Evolutionary conservation across 37 sponge, comb jelly and placozoan species (phyloP).

Genomic region (Aphrocallistes beatrix): DNA sequence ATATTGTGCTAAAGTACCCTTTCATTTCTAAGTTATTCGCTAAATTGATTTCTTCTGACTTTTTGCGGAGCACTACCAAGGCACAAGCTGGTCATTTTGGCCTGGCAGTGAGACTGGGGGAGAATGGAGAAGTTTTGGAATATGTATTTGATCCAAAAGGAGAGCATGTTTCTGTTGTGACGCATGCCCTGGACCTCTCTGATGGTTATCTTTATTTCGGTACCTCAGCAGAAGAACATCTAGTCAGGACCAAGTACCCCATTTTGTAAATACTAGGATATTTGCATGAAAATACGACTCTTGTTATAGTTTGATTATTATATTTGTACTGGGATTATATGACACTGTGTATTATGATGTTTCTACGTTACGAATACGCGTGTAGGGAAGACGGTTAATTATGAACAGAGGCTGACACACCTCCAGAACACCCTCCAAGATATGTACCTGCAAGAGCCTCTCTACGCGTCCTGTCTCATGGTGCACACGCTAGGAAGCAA

Average conservation of each 20-base stretch:
- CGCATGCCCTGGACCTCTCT: not conserved
- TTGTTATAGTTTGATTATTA: not conserved
- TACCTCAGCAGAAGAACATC: not conserved
- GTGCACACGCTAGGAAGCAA: not conserved
- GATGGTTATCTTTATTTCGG: not conserved
- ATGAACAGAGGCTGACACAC: not conserved
- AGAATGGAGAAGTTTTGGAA: not conserved
- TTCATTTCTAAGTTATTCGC: not conserved
- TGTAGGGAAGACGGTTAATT: not conserved
- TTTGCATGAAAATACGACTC: not conserved
- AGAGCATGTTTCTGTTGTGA: not conserved
- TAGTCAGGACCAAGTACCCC: not conserved
- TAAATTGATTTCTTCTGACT: not conserved
- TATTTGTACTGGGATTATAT: not conserved
- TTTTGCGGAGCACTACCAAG: not conserved
- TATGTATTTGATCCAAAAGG: not conserved
- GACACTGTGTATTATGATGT: not conserved
- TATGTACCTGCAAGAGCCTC: not conserved
- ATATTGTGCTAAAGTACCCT: not conserved
- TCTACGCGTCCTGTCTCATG: slow-evolving; percentile 17
- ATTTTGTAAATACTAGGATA: not conserved
- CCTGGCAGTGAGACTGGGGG: not conserved
- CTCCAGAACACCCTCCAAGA: not conserved
- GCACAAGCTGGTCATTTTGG: not conserved
- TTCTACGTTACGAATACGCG: not conserved